phyloP scores from a whole-genome alignment of 2,888 invertebrate species.

The Philereme transversata region DNA sequence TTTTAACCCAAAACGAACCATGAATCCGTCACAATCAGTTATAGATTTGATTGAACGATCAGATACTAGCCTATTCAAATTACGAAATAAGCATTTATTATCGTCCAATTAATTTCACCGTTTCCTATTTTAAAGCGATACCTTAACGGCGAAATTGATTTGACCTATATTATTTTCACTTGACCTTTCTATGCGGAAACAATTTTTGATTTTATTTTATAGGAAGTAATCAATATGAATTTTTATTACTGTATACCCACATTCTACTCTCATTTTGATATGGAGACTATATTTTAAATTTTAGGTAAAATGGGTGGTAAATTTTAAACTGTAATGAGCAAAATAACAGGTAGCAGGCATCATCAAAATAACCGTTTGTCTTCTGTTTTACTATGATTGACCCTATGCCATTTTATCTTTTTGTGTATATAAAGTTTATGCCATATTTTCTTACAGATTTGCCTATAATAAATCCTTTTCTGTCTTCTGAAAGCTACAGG shows the following conservation, averaged over 20 bases:
- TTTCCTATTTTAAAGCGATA: constrained; percentile 36
- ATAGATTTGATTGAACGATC: not conserved
- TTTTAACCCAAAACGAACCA: not conserved
- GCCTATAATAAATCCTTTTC: too few species aligned
- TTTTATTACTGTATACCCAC: constrained; percentile 23
- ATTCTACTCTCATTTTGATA: constrained; percentile 3
- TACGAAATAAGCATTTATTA: not conserved
- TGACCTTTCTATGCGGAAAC: constrained; percentile 32
- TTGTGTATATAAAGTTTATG: too few species aligned
- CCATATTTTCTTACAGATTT: too few species aligned
- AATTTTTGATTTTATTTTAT: constrained; percentile 21
- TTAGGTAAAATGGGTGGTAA: too few species aligned
- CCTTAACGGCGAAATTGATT: constrained; percentile 35
- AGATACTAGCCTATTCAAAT: not conserved
- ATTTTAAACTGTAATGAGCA: too few species aligned
- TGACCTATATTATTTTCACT: constrained; percentile 39
- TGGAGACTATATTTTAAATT: not conserved
- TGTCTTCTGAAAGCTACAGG: too few species aligned
- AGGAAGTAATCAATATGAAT: constrained; percentile 35
- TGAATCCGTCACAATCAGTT: not conserved
- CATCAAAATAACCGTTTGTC: too few species aligned
- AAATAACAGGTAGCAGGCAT: too few species aligned
- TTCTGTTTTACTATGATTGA: too few species aligned
- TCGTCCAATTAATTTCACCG: constrained; percentile 7
- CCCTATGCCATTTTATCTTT: too few species aligned